phyloP scores from a whole-genome alignment of 1,140 invertebrate species.

The Brachionus angularis region DNA sequence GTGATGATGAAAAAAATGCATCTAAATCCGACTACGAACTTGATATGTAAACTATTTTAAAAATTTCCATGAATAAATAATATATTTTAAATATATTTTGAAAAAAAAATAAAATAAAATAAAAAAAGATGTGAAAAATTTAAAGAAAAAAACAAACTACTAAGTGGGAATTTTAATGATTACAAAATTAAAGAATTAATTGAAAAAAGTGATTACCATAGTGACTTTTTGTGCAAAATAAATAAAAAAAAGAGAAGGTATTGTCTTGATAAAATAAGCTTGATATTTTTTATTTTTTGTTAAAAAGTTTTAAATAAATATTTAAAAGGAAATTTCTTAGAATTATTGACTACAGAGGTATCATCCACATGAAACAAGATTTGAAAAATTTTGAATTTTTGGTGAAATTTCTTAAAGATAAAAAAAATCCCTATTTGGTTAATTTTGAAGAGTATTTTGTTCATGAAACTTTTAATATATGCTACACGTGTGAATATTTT shows the following conservation, averaged over 20 bases:
- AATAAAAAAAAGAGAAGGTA: constrained; percentile 1
- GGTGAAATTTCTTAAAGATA: not conserved
- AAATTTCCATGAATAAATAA: not conserved
- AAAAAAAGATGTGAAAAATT: constrained; percentile 38
- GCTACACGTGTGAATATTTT: not conserved
- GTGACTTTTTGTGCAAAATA: not conserved
- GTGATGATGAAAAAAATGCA: constrained; percentile 21
- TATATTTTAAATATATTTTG: not conserved
- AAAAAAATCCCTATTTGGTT: constrained; percentile 17
- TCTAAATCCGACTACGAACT: constrained; percentile 17
- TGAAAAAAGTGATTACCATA: not conserved
- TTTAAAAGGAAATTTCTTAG: not conserved
- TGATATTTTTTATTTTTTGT: not conserved
- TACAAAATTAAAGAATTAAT: constrained; percentile 19
- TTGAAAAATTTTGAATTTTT: not conserved
- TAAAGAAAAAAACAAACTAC: constrained; percentile 27
- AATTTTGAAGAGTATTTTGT: constrained; percentile 12
- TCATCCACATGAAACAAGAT: not conserved
- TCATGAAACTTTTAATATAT: not conserved
- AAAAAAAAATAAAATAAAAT: no score
- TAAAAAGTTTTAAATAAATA: not conserved
- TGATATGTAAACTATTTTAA: not conserved
- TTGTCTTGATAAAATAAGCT: not conserved
- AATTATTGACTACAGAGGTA: not conserved
- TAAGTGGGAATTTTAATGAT: constrained; percentile 10